Evolutionary conservation across 2,797 vertebrate species (phyloP).

Genomic region (Loriculus beryllinus): DNA sequence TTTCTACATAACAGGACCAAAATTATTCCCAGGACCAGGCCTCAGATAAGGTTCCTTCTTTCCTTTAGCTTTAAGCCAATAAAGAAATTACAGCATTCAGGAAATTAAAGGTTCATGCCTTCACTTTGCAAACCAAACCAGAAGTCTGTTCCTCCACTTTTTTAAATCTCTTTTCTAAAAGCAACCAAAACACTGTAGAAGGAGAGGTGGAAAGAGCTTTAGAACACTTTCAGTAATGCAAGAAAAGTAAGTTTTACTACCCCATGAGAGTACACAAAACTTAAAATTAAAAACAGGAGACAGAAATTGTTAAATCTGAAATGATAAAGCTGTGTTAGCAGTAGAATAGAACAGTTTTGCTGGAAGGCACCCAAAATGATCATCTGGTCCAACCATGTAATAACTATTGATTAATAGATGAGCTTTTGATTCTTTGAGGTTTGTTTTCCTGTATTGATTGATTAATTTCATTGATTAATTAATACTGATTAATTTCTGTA

Average conservation of each 20-base stretch:
- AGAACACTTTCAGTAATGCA: neutral
- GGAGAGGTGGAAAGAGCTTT: neutral
- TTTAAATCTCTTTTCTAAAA: neutral
- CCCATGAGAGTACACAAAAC: neutral
- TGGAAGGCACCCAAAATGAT: neutral
- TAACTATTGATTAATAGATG: neutral
- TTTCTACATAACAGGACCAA: neutral
- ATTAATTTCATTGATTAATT: too few relatives aligned
- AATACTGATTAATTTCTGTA: neutral
- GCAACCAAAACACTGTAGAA: neutral
- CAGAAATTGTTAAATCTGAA: neutral
- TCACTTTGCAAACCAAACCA: neutral
- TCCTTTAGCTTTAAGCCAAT: neutral
- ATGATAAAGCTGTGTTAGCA: neutral
- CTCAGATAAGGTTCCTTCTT: neutral
- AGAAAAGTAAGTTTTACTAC: neutral
- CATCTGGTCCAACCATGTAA: neutral
- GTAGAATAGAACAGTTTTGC: neutral
- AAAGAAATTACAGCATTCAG: neutral
- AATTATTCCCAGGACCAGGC: neutral
- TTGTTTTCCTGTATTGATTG: neutral
- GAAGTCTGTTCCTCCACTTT: neutral
- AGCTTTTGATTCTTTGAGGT: neutral
- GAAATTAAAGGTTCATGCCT: neutral
- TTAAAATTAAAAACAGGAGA: neutral